phyloP scores from a whole-genome alignment of 2,888 invertebrate species.

The Drosophila trichaetosa region DNA sequence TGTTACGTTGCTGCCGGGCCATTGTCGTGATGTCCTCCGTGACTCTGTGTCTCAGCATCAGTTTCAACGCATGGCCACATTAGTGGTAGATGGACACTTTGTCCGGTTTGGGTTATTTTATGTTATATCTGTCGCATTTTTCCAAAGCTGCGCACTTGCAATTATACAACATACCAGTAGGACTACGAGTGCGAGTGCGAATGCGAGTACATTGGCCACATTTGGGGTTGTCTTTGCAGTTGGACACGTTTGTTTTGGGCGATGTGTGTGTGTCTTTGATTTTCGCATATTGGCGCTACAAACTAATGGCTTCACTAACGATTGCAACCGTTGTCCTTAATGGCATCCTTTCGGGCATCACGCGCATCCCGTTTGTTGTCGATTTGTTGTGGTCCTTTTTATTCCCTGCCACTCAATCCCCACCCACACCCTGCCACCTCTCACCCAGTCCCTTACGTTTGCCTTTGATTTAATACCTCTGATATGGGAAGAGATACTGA shows the following conservation, averaged over 20 bases:
- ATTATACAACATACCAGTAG: constrained; percentile 61
- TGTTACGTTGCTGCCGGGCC: constrained; percentile 53
- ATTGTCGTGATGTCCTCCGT: constrained; percentile 56
- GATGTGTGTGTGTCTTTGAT: constrained; percentile 53
- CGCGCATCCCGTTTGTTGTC: constrained; percentile 59
- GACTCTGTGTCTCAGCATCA: constrained; percentile 27
- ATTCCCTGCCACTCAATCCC: neutral
- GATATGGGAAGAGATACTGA: constrained; percentile 31
- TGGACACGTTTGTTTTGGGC: constrained; percentile 25
- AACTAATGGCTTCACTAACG: constrained; percentile 79
- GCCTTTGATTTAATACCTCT: constrained; percentile 41
- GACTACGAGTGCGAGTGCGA: neutral
- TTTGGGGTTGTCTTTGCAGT: constrained; percentile 33
- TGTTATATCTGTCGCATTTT: constrained; percentile 68
- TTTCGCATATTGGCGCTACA: constrained; percentile 66
- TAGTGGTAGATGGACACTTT: constrained; percentile 76
- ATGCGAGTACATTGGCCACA: constrained; percentile 19
- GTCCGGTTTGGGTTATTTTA: constrained; percentile 67
- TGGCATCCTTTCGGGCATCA: constrained; percentile 72
- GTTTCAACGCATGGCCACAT: constrained; percentile 60
- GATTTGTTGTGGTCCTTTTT: constrained; percentile 46
- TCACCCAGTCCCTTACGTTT: constrained; percentile 14
- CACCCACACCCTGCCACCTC: neutral
- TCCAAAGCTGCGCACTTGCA: constrained; percentile 68
- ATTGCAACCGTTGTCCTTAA: constrained; percentile 76